phyloP scores from a whole-genome alignment of 1,140 invertebrate species.

The Ostrea edulis region DNA sequence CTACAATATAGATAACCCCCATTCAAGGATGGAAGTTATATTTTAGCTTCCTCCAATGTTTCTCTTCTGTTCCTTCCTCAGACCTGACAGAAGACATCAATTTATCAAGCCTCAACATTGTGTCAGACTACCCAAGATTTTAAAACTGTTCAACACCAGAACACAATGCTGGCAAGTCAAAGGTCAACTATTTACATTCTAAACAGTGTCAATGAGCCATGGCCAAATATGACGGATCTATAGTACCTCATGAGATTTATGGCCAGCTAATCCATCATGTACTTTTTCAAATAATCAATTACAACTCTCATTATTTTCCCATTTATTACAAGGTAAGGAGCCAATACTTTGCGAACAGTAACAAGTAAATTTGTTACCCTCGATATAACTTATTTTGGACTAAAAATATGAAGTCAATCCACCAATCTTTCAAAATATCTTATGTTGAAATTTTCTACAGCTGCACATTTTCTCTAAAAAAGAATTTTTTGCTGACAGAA shows the following conservation, averaged over 20 bases:
- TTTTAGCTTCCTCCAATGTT: background rate
- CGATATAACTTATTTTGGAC: background rate
- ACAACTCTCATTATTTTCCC: constrained; percentile 29
- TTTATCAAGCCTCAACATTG: background rate
- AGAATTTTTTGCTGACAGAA: background rate
- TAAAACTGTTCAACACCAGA: background rate
- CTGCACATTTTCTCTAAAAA: background rate
- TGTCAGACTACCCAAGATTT: constrained; percentile 34
- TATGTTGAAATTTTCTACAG: background rate
- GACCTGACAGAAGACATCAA: constrained; percentile 13
- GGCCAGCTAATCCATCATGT: background rate
- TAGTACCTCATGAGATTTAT: background rate
- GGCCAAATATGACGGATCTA: constrained; percentile 31
- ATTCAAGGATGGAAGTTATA: background rate
- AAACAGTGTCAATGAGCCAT: constrained; percentile 6
- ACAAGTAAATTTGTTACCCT: background rate
- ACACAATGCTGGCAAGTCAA: constrained; percentile 12
- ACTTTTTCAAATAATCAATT: constrained; percentile 38
- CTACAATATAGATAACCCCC: background rate
- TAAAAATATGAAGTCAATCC: background rate
- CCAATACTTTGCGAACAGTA: background rate
- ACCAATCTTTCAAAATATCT: background rate
- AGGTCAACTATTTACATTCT: constrained; percentile 27
- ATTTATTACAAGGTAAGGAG: background rate
- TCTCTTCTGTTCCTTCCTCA: background rate